Percentiles rank a stretch among this genome's conserved stretches.
Conservation (phyloP, 2,888 invertebrate genomes). For the Catonia carolina region DNA sequence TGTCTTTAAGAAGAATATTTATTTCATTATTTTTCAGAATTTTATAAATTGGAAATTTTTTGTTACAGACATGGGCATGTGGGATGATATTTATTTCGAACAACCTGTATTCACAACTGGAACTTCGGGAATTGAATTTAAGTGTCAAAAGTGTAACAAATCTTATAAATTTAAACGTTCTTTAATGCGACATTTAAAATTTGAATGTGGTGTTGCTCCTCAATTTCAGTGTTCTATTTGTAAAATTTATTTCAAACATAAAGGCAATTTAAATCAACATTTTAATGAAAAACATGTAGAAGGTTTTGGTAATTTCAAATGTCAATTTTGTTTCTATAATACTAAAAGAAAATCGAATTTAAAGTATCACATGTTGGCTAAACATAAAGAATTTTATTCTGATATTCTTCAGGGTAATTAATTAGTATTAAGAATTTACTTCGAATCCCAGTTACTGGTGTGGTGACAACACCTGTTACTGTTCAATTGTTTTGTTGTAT, state of each 20-base stretch:
- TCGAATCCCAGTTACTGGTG: no score
- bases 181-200: constrained; percentile 23
- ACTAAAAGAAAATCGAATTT: constrained; percentile 29
- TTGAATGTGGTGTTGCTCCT: constrained; percentile 30
- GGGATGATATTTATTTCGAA: no score
- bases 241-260: constrained; percentile 15
- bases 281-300: neutral
- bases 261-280: neutral
- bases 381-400: constrained; percentile 12
- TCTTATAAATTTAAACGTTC: constrained; percentile 22
- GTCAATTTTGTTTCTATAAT: constrained; percentile 20
- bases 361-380: constrained; percentile 26
- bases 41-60: no score
- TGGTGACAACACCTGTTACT: no score
- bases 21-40: no score
- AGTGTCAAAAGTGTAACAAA: constrained; percentile 27
- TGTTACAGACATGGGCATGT: no score
- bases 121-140: constrained; percentile 3
- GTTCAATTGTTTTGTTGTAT: no score
- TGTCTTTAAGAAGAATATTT: no score
- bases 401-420: no score
- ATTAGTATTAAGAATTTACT: no score
- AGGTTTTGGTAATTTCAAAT: neutral
- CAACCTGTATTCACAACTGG: no score
- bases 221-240: constrained; percentile 28